phyloP scores from a whole-genome alignment of 2,113 vertebrate species.

The Suricata suricatta region DNA sequence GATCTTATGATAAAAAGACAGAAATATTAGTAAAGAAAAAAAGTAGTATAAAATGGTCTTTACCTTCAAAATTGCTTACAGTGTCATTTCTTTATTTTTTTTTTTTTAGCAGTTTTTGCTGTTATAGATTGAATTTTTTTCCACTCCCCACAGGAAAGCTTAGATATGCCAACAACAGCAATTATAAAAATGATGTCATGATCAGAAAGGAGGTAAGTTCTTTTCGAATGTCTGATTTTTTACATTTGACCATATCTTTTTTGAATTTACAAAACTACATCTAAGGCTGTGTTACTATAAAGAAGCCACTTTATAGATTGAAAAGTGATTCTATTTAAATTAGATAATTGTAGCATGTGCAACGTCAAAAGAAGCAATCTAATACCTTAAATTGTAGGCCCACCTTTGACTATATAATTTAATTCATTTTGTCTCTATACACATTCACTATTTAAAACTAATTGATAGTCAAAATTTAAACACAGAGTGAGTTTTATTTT shows the following conservation, averaged over 20 bases:
- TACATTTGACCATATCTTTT: not conserved
- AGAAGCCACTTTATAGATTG: not conserved
- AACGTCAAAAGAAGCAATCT: not conserved
- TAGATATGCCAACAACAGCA: conserved; percentile 98
- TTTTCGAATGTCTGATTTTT: not conserved
- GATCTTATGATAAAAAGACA: not conserved
- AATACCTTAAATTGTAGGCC: not conserved
- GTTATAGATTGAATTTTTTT: conserved; percentile 50
- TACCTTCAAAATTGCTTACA: conserved; percentile 21
- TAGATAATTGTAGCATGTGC: not conserved
- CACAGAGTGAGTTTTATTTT: not conserved
- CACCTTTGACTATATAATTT: not conserved
- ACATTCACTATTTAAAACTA: conserved; percentile 16
- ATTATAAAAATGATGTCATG: conserved; percentile 99
- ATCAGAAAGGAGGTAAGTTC: conserved; percentile 95
- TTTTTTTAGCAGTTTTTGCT: conserved; percentile 31
- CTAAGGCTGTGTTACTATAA: not conserved
- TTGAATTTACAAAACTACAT: not conserved
- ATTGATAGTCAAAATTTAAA: not conserved
- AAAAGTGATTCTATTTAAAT: conserved; percentile 34
- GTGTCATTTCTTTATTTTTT: not conserved
- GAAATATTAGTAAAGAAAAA: not conserved
- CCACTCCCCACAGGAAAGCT: conserved; percentile 90
- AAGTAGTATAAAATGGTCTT: not conserved
- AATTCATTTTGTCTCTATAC: conserved; percentile 43